A percentile compares a stretch with the other conserved stretches of the same genome.
These are phyloP conservation scores for Actenoides hombroni DNA, from an alignment of 2,113 vertebrate genomes.

Conservation along the genomic window DNA sequence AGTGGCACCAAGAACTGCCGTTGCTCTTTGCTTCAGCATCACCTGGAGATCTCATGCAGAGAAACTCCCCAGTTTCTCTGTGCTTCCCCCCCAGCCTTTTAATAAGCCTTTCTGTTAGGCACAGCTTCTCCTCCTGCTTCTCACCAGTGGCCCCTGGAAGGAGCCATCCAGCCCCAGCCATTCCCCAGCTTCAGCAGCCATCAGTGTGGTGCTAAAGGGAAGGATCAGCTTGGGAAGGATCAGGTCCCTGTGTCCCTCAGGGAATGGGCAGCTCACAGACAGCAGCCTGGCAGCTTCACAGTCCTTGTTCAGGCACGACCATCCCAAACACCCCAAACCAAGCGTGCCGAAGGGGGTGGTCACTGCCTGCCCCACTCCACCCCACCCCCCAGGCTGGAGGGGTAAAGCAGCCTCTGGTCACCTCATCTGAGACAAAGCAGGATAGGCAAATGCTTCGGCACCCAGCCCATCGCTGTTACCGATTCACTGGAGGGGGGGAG, in stretches of 20 bases:
- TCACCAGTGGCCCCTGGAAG: neutral
- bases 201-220: fast-evolving
- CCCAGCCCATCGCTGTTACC: neutral
- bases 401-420: neutral
- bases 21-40: neutral
- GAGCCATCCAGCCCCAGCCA: neutral
- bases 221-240: neutral
- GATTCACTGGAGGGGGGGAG: neutral
- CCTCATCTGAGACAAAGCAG: neutral
- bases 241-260: neutral
- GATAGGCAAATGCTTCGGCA: neutral
- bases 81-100: neutral
- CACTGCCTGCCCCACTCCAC: fast-evolving
- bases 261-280: neutral
- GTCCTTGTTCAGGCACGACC: fast-evolving
- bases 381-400: neutral
- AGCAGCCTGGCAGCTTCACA: neutral
- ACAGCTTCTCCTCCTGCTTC: neutral
- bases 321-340: neutral
- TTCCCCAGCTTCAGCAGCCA: neutral
- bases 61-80: fast-evolving
- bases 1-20: neutral
- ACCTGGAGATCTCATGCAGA: neutral
- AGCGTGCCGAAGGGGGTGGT: fast-evolving
- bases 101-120: neutral